Conservation (phyloP, 2,797 vertebrate species). For the Cygnus olor region DNA sequence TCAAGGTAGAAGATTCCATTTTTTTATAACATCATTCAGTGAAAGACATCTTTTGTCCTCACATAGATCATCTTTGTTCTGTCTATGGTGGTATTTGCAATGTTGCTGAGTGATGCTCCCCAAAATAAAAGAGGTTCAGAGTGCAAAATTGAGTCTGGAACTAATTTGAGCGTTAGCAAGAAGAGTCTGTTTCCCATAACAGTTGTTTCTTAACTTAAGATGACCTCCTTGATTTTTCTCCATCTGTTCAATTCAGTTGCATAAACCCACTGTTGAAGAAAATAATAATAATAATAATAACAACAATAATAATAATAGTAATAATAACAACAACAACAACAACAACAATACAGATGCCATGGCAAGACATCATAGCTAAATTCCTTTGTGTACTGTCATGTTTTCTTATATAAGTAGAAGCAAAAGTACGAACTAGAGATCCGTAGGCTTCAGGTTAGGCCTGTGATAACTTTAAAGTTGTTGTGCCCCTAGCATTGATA, state of each 20-base stretch:
- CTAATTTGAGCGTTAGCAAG: neutral
- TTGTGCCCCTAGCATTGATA: neutral
- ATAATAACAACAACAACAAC: too few species aligned
- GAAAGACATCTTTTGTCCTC: neutral
- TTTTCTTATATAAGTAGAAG: neutral
- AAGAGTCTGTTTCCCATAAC: neutral
- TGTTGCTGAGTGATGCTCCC: neutral
- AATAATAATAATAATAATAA: neutral
- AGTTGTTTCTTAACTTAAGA: neutral
- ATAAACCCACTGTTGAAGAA: neutral
- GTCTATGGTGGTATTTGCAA: neutral
- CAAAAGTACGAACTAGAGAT: neutral
- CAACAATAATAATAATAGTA: too few species aligned
- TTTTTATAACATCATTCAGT: neutral
- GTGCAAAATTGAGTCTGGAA: neutral
- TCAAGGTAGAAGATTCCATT: neutral
- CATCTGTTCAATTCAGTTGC: neutral
- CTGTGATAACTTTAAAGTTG: neutral
- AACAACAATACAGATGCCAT: rapidly evolving
- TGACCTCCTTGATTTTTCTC: neutral
- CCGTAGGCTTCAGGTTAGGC: neutral
- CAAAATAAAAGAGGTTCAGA: neutral
- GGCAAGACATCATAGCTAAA: neutral
- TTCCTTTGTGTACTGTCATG: neutral
- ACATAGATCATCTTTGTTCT: neutral